Conservation (phyloP, 2,797 vertebrate genomes). For the Numenius phaeopus region DNA sequence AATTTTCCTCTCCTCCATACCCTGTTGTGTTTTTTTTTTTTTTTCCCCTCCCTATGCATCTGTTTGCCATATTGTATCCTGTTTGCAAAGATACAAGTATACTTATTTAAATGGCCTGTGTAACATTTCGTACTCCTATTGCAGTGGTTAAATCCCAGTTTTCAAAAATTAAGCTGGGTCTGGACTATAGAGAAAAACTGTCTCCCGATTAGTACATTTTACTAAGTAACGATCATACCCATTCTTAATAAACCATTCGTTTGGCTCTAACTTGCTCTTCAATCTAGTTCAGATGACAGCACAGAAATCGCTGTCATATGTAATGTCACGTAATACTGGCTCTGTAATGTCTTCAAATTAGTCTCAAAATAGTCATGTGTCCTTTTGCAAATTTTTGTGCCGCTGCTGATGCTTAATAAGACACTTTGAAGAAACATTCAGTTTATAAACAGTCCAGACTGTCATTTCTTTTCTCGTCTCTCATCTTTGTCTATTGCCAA, state of each 20-base stretch:
- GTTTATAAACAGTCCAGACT: background rate
- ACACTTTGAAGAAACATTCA: background rate
- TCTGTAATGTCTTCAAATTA: background rate
- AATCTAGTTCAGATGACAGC: background rate
- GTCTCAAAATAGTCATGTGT: background rate
- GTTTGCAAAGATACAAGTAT: slow-evolving; percentile 41
- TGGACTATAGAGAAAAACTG: background rate
- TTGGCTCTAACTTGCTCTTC: background rate
- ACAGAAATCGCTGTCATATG: background rate
- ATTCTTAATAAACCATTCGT: background rate
- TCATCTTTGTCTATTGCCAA: background rate
- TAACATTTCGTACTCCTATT: background rate
- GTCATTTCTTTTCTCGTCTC: background rate
- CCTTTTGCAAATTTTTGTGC: background rate
- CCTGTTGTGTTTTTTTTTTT: no score
- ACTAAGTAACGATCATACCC: background rate
- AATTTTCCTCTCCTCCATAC: background rate
- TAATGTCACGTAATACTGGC: background rate
- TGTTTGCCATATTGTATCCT: slow-evolving; percentile 72
- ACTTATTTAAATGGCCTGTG: background rate
- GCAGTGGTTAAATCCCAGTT: background rate
- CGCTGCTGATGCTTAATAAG: background rate
- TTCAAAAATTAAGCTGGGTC: background rate
- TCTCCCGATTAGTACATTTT: background rate
- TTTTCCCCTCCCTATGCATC: background rate